A percentile compares a stretch with the other conserved stretches of the same genome.
phyloP scores from a whole-genome alignment of 2,113 vertebrate genomes.

The Fulica atra region DNA sequence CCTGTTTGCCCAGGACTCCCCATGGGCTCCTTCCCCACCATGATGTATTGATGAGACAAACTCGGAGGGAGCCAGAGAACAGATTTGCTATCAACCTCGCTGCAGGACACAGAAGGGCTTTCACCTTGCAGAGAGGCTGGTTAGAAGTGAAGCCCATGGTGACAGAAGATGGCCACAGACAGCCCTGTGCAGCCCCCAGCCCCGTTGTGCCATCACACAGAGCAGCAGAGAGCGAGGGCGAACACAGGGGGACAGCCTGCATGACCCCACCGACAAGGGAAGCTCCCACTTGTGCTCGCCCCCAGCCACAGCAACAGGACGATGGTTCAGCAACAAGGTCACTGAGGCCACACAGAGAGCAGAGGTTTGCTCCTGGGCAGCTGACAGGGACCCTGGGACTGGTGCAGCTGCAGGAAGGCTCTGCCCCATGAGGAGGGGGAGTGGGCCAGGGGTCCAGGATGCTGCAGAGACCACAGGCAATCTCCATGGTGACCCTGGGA shows the following conservation, averaged over 20 bases:
- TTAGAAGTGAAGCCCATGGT: accelerated
- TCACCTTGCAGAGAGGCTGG: neutral
- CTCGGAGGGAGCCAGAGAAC: neutral
- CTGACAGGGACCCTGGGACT: accelerated
- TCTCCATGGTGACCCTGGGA: neutral
- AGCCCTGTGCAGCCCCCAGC: neutral
- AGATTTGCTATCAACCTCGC: neutral
- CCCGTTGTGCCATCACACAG: neutral
- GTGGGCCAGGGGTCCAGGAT: neutral
- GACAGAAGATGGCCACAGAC: neutral
- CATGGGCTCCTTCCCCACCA: accelerated
- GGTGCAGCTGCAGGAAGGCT: accelerated
- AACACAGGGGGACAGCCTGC: neutral
- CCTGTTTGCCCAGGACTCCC: neutral
- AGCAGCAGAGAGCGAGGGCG: neutral
- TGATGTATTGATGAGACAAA: neutral
- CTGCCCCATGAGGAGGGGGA: neutral
- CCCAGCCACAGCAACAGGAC: neutral
- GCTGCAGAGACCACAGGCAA: neutral
- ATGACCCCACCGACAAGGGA: neutral
- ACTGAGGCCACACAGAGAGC: neutral
- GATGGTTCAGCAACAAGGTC: neutral
- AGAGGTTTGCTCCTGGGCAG: neutral
- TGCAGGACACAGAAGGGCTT: neutral
- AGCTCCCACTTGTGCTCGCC: neutral